A percentile compares a stretch with the other conserved stretches of the same genome.
Evolutionary conservation across 2,888 invertebrate species (phyloP).

Genomic region (Nomada hirtipes): DNA sequence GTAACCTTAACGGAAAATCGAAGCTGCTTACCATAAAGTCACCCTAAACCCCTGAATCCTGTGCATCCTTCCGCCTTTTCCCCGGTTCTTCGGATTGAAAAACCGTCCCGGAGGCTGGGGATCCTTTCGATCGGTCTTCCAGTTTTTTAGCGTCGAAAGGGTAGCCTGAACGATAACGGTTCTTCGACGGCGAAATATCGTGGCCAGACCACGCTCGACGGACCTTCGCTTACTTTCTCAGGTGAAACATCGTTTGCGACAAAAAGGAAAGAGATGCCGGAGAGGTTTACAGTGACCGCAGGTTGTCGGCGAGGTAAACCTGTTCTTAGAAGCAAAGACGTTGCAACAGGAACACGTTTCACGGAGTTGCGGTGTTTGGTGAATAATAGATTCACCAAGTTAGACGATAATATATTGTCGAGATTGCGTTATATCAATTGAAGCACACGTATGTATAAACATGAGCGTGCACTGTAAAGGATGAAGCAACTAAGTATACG

Average conservation of each 20-base stretch:
- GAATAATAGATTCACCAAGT: neutral
- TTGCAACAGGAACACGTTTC: too few relatives aligned
- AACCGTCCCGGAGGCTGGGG: conserved; percentile 48
- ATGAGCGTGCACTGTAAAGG: too few relatives aligned
- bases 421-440: neutral
- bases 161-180: conserved; percentile 8
- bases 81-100: conserved; percentile 72
- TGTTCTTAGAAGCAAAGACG: too few relatives aligned
- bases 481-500: too few relatives aligned
- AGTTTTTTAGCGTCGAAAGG: conserved; percentile 9
- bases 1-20: conserved; percentile 83
- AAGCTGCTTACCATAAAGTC: conserved; percentile 83
- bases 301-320: conserved; percentile 4
- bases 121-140: conserved; percentile 13
- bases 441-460: too few relatives aligned
- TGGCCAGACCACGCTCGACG: conserved; percentile 30
- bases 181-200: conserved; percentile 55
- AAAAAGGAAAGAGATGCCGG: conserved; percentile 50
- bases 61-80: conserved; percentile 70
- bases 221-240: conserved; percentile 30
- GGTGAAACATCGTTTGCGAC: conserved; percentile 53
- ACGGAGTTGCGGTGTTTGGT: too few relatives aligned
- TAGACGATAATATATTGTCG: neutral
- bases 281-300: conserved; percentile 34
- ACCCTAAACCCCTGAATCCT: conserved; percentile 79